Evolutionary conservation across 2,113 vertebrate species (phyloP), one percentile per base, ranked within the genome.

Genomic region (Trogon surrucura): DNA sequence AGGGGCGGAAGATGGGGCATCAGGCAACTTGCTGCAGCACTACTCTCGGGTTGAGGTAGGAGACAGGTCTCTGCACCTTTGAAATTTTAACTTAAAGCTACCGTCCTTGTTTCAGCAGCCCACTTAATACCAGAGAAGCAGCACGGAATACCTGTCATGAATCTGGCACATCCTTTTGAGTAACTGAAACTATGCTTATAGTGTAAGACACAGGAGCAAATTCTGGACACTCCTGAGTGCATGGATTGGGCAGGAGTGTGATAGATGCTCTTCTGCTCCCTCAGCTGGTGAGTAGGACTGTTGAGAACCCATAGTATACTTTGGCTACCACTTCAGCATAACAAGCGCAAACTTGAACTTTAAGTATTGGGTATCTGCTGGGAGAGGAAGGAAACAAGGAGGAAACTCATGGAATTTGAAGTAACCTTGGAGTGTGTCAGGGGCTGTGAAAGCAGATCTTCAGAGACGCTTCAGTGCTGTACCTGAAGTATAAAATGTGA

Each of bases 161-260:
- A 45, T 65, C 47, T 73, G 58, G 7, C 3, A 12, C 8, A 27
- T n/a, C 10, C 4, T 67, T 78, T 57, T 25, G 36, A 19, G 14
- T n/a, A 54, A 18, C 16, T 38, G 29, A 69, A 17, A 34, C 51
- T 62, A 5, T 67, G 5, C 25, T 73, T 41, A 13, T 12, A 25
- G 12, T 25, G 8, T n/a, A 81, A 73, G 18, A 13, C 13, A 62
- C 4, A 32, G n/a, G 15, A 61, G 5, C 6, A 6, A 1, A 1
- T 53, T 16, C 60, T 53, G 30, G 69, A 36, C 1, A 0, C 20
- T 20, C 32, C 5, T 60, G 72, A 44, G 56, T 9, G 26, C 2
- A 3, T 0, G 0, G 15, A 6, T 29, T 48, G 34, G 45, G 30
- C 6, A 44, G 19, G 20, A n/a, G 13, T 30, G 11, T 30, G 18